Percentiles rank a stretch among this genome's conserved stretches.
Evolutionary conservation across 2,797 vertebrate genomes (phyloP).

Genomic region (Choloepus didactylus): DNA sequence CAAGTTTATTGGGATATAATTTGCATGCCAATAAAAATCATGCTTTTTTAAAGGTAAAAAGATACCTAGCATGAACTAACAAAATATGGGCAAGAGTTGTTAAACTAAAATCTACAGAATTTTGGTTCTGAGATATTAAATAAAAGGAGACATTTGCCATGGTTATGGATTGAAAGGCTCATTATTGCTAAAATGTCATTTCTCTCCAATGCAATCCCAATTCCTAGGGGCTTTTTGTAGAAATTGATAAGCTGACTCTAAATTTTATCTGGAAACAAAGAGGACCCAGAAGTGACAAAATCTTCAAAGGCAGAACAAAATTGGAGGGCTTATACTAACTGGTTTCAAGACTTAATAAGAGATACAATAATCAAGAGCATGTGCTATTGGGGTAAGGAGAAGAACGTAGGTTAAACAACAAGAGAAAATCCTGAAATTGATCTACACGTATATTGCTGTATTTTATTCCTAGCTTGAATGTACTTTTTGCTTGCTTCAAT

Average conservation of each 20-base stretch:
- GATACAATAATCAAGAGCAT: not conserved
- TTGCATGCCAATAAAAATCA: not conserved
- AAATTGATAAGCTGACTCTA: not conserved
- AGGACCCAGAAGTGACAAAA: not conserved
- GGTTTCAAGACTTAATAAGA: not conserved
- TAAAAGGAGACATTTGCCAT: not conserved
- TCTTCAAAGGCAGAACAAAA: not conserved
- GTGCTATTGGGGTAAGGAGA: not conserved
- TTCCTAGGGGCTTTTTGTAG: not conserved
- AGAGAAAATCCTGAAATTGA: not conserved
- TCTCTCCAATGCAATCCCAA: not conserved
- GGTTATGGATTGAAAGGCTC: not conserved
- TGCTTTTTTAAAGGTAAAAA: not conserved
- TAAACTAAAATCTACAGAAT: not conserved
- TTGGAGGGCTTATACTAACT: not conserved
- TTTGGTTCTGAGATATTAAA: not conserved
- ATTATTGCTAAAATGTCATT: not conserved
- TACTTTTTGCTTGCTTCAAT: not conserved
- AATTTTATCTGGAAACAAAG: conserved; percentile 23
- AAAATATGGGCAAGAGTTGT: not conserved
- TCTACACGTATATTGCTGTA: not conserved
- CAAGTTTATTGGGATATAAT: not conserved
- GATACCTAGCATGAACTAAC: not conserved
- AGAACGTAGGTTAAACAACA: not conserved
- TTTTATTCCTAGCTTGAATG: not conserved